A percentile compares a stretch with the other conserved stretches of the same genome.
Evolutionary conservation across 1,140 invertebrate genomes (phyloP).

Genomic region (Dreissena rostriformis): DNA sequence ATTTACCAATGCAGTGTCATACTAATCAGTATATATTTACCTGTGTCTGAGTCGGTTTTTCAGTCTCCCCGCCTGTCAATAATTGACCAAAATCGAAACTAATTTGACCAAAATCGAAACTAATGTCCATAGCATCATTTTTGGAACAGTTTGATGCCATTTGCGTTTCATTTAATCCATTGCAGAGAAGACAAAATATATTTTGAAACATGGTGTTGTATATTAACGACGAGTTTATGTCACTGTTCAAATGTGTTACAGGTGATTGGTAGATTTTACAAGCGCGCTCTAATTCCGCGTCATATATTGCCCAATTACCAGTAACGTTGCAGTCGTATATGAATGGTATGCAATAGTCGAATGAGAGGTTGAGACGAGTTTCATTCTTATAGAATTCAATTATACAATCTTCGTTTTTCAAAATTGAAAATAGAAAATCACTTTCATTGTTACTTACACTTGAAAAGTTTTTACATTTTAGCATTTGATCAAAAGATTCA

Average conservation of each 20-base stretch:
- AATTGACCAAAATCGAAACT: too few species aligned
- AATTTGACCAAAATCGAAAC: too few species aligned
- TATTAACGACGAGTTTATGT: too few species aligned
- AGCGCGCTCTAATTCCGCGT: not conserved
- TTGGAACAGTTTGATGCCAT: too few species aligned
- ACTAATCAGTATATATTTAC: too few species aligned
- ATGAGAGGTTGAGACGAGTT: not conserved
- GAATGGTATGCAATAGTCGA: not conserved
- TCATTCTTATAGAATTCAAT: not conserved
- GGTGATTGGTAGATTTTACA: not conserved
- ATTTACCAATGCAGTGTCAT: too few species aligned
- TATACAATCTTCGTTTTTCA: not conserved
- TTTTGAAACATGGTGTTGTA: not conserved
- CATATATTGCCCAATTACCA: not conserved
- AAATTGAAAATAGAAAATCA: not conserved
- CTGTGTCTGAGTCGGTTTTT: too few species aligned
- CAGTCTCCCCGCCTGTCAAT: too few species aligned
- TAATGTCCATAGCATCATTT: not conserved
- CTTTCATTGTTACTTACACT: too few species aligned
- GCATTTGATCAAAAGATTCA: not conserved
- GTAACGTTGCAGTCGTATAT: slow-evolving; percentile 11
- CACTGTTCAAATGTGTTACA: not conserved
- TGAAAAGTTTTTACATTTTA: not conserved
- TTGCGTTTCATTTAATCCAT: not conserved
- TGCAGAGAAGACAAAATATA: slow-evolving; percentile 14